Conservation (phyloP, 2,888 invertebrate species). For the Ormyrus nitidulus region DNA sequence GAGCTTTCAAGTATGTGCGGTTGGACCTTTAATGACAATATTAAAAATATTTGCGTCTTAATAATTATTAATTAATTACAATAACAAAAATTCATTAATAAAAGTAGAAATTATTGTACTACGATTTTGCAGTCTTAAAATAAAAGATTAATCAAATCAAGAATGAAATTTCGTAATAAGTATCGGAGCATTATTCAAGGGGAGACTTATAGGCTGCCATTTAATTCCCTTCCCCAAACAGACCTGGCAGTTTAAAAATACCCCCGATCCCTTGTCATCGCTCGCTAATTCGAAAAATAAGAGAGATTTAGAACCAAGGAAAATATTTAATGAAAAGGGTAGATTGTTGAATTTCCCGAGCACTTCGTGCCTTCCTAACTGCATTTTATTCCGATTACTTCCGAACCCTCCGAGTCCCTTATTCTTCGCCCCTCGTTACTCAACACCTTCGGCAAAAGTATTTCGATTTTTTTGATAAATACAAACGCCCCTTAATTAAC, state of each 20-base stretch:
- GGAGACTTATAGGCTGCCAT: too few relatives aligned
- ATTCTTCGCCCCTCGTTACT: background rate
- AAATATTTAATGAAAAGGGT: constrained; percentile 44
- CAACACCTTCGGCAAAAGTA: background rate
- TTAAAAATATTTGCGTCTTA: too few relatives aligned
- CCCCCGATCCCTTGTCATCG: constrained; percentile 26
- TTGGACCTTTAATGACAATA: background rate
- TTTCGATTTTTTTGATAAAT: constrained; percentile 21
- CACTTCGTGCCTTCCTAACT: background rate
- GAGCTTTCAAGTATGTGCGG: background rate
- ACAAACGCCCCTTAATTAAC: constrained; percentile 20
- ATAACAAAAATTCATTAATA: too few relatives aligned
- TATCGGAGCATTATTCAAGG: too few relatives aligned
- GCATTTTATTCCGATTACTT: constrained; percentile 35
- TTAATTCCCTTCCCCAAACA: background rate
- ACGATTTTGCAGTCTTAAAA: too few relatives aligned
- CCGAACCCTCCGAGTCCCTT: background rate
- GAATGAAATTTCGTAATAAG: too few relatives aligned
- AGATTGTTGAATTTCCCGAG: background rate
- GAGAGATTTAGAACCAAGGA: background rate
- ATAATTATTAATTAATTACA: too few relatives aligned
- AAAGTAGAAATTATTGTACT: too few relatives aligned
- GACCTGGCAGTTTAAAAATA: background rate
- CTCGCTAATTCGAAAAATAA: background rate
- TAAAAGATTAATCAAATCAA: too few relatives aligned